Percentiles rank a stretch among this genome's conserved stretches.
These are phyloP conservation scores for Drosophila azteca DNA, from an alignment of 1,140 invertebrate genomes.

Conservation along the genomic window DNA sequence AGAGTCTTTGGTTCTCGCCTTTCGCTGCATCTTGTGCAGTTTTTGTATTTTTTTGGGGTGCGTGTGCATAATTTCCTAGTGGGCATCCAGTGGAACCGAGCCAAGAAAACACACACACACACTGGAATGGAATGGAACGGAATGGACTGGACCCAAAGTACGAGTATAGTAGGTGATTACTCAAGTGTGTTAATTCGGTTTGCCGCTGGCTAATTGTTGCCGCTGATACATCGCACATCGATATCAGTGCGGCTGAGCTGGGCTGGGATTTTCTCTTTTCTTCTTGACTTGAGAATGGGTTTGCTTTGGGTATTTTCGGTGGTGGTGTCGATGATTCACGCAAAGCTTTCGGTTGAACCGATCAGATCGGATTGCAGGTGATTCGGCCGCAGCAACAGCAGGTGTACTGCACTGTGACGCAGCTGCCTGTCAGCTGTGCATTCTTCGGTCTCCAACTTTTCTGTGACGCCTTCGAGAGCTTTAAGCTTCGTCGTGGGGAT, in stretches of 20 bases:
- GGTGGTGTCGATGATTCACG: constrained; percentile 25
- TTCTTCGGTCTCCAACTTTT: constrained; percentile 13
- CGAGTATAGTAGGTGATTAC: constrained; percentile 2
- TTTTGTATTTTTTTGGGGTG: constrained; percentile 37
- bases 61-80: constrained; percentile 72
- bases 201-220: constrained; percentile 26
- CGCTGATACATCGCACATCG: constrained; percentile 2
- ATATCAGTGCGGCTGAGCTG: constrained; percentile 2
- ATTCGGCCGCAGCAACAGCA: constrained; percentile 11
- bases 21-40: constrained; percentile 45
- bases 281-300: background rate
- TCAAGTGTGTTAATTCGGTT: constrained; percentile 34
- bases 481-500: constrained; percentile 29
- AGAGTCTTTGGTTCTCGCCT: constrained; percentile 29
- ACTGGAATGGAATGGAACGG: no score
- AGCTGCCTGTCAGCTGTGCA: constrained; percentile 7
- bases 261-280: constrained; percentile 38
- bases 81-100: constrained; percentile 52
- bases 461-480: constrained; percentile 39
- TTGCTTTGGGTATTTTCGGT: constrained; percentile 12
- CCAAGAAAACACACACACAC: constrained; percentile 22
- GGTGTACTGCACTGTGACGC: constrained; percentile 38
- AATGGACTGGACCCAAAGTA: constrained; percentile 3
- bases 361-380: constrained; percentile 4
- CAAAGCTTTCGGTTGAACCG: background rate